These are phyloP conservation scores for Entelurus aequoreus DNA, from an alignment of 2,113 vertebrate genomes.

Conservation along the genomic window DNA sequence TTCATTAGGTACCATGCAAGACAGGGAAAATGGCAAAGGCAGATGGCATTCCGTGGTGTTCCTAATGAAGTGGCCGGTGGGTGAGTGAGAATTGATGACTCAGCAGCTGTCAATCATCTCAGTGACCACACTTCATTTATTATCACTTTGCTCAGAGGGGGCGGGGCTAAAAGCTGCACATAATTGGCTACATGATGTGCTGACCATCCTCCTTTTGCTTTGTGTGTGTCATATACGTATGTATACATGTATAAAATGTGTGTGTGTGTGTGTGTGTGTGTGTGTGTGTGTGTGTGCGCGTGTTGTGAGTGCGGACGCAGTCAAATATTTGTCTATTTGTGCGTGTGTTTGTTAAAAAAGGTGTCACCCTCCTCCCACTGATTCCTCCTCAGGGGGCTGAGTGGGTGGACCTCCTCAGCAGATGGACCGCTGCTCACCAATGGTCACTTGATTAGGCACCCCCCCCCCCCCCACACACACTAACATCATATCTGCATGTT, in stretches of 20 bases:
- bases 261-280: conserved; percentile 1
- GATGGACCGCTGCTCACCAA: conserved; percentile 51
- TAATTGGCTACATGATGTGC: not conserved
- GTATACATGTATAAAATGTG: not conserved
- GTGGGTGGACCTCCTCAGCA: conserved; percentile 52
- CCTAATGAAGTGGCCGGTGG: no score
- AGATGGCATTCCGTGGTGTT: no score
- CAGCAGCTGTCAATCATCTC: no score
- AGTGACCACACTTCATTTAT: no score
- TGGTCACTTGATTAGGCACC: conserved; percentile 26
- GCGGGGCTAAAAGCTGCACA: not conserved
- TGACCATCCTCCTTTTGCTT: no score
- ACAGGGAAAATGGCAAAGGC: no score
- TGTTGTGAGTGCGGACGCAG: conserved; percentile 8
- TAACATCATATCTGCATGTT: not conserved
- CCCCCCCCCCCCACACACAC: not conserved
- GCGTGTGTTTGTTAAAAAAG: conserved; percentile 24
- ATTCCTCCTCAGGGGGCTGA: conserved; percentile 32
- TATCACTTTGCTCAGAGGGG: not conserved
- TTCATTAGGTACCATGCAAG: no score
- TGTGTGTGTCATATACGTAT: not conserved
- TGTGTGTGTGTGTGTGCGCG: not conserved
- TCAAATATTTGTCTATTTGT: conserved; percentile 7
- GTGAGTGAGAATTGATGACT: no score
- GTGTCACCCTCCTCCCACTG: conserved; percentile 29